phyloP scores from a whole-genome alignment of 1,140 invertebrate genomes.

The Stenopsyche tienmushanensis region DNA sequence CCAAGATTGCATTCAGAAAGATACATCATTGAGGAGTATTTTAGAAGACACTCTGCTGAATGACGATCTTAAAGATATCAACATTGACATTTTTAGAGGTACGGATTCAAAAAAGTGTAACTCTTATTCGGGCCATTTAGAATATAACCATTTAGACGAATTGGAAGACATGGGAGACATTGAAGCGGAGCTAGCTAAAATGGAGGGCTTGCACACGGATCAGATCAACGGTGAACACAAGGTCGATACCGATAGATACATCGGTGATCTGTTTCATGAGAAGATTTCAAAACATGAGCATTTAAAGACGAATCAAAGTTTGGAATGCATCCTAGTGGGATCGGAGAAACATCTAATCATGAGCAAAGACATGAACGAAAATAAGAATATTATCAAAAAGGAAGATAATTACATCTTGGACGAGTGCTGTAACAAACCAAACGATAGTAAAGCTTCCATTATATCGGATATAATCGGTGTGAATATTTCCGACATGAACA shows the following conservation, averaged over 20 bases:
- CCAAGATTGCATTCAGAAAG: constrained; percentile 16
- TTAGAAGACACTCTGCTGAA: constrained; percentile 23
- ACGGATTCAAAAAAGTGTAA: constrained; percentile 34
- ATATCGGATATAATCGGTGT: no score
- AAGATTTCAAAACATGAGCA: constrained; percentile 57
- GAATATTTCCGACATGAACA: not conserved
- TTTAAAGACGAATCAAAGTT: constrained; percentile 33
- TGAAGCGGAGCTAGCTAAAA: constrained; percentile 65
- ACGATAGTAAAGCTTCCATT: not conserved
- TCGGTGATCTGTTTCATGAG: constrained; percentile 49
- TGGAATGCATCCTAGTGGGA: constrained; percentile 34
- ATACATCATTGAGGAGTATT: constrained; percentile 33
- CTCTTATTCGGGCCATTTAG: constrained; percentile 42
- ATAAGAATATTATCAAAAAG: constrained; percentile 43
- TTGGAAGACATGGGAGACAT: constrained; percentile 63
- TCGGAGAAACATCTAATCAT: constrained; percentile 31
- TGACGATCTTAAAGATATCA: constrained; percentile 28
- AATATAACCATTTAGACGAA: constrained; percentile 46
- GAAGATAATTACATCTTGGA: constrained; percentile 28
- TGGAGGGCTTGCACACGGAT: constrained; percentile 58
- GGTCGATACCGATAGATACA: constrained; percentile 14
- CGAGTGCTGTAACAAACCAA: constrained; percentile 31
- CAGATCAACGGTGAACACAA: constrained; percentile 47
- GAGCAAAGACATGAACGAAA: constrained; percentile 48
- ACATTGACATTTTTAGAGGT: constrained; percentile 24